Conservation (phyloP, 1,140 invertebrate genomes). For the Caenorhabditis elegans region WBcel235 BX284605.5:13287001-13287500, state of each 20-base stretch:
- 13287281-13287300: neutral
- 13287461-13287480: neutral
- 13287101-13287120: neutral
- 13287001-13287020: too few species aligned
- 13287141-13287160: neutral
- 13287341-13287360: neutral
- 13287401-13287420: too few species aligned
- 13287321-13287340: neutral
- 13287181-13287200: constrained; percentile 2
- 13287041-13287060: too few species aligned
- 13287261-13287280: neutral
- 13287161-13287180: constrained; percentile 12
- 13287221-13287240: constrained; percentile 15
- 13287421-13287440: too few species aligned
- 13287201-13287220: neutral
- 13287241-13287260: neutral
- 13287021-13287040: too few species aligned
- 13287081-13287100: neutral
- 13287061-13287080: neutral
- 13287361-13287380: neutral
- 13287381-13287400: too few species aligned
- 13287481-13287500: neutral
- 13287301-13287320: neutral
- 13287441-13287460: neutral
- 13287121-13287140: neutral